A percentile compares a stretch with the other conserved stretches of the same genome.
Conservation (phyloP, 2,797 vertebrate genomes). For the Fringilla coelebs region DNA sequence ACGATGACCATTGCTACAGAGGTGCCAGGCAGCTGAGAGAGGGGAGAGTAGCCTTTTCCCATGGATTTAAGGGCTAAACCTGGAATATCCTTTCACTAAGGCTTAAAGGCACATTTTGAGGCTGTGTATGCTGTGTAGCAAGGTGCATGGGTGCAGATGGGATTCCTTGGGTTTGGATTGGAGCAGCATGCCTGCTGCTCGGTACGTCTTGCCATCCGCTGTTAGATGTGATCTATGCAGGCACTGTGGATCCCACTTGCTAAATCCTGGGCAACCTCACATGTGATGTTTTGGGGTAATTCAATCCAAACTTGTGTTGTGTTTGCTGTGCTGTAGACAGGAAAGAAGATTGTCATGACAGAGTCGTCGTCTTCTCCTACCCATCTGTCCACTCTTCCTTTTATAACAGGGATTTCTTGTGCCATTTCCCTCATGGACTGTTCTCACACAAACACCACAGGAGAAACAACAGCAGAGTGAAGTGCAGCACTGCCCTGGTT, state of each 20-base stretch:
- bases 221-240: neutral
- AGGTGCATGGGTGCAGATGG: neutral
- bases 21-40: neutral
- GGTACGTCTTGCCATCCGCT: rapidly evolving
- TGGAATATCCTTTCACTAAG: neutral
- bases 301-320: neutral
- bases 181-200: neutral
- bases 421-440: neutral
- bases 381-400: neutral
- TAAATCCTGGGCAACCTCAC: neutral
- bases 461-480: neutral
- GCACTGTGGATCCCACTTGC: neutral
- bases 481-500: neutral
- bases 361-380: neutral
- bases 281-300: neutral
- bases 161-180: neutral
- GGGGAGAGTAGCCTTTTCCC: neutral
- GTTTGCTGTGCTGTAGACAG: neutral
- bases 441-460: rapidly evolving
- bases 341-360: neutral
- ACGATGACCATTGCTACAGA: neutral
- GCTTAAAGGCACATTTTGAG: neutral
- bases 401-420: neutral
- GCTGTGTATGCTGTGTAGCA: rapidly evolving
- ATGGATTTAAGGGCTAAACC: neutral